A percentile compares a stretch with the other conserved stretches of the same genome.
Evolutionary conservation across 2,888 invertebrate genomes (phyloP).

Genomic region (Nesidiocoris tenuis): DNA sequence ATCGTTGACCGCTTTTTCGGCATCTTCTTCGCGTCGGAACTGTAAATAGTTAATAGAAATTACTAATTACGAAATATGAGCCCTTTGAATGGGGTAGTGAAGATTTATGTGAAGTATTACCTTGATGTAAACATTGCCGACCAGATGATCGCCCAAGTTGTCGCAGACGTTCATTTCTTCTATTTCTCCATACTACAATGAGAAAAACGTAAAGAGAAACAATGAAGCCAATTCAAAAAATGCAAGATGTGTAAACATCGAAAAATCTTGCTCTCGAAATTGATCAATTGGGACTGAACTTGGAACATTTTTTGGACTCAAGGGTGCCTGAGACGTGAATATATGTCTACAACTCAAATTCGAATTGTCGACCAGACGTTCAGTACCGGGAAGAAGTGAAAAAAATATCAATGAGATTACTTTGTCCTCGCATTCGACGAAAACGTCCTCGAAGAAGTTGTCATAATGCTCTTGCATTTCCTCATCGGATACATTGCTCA

Average conservation of each 20-base stretch:
- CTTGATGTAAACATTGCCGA: conserved; percentile 99
- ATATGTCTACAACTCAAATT: too few relatives aligned
- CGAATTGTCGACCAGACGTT: too few relatives aligned
- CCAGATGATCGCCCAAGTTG: conserved; percentile 96
- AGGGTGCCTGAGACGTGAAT: too few relatives aligned
- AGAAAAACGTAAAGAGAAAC: too few relatives aligned
- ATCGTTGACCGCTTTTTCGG: conserved; percentile 95
- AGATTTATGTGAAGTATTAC: too few relatives aligned
- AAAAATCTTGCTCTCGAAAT: too few relatives aligned
- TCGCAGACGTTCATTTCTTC: conserved; percentile 99
- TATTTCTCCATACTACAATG: conserved; percentile 85
- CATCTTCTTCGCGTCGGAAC: conserved; percentile 97
- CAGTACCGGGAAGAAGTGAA: neutral
- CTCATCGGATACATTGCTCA: conserved; percentile 92
- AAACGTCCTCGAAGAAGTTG: conserved; percentile 99
- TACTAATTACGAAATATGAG: neutral
- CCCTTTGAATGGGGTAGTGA: too few relatives aligned
- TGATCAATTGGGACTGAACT: too few relatives aligned
- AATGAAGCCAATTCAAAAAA: too few relatives aligned
- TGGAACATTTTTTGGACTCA: too few relatives aligned
- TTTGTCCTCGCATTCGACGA: conserved; percentile 97
- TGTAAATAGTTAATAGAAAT: conserved; percentile 53
- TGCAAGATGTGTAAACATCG: too few relatives aligned
- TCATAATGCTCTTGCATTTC: conserved; percentile 99
- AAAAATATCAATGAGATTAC: too few relatives aligned